A percentile compares a stretch with the other conserved stretches of the same genome.
Evolutionary conservation across 2,797 vertebrate genomes (phyloP).

Genomic region (Scolopax rusticola): DNA sequence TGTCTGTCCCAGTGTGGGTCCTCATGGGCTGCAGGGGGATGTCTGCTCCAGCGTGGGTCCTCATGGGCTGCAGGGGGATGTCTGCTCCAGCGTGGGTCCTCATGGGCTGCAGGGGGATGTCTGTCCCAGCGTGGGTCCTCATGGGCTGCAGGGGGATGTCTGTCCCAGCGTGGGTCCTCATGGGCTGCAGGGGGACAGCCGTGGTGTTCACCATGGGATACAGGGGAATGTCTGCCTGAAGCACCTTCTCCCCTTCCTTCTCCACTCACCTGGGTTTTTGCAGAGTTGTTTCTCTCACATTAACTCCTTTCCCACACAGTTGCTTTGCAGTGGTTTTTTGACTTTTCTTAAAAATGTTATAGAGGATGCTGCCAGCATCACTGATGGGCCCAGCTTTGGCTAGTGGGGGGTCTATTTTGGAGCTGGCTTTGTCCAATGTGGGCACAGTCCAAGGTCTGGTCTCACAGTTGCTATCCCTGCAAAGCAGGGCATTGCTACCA

Average conservation of each 20-base stretch:
- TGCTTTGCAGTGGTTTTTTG: neutral
- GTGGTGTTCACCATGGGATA: neutral
- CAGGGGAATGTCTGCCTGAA: neutral
- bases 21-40: neutral
- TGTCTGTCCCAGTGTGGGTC: too few relatives aligned
- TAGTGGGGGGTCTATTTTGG: accelerated
- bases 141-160: neutral
- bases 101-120: neutral
- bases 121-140: too few relatives aligned
- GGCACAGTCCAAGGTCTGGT: neutral
- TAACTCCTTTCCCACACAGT: neutral
- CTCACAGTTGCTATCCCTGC: too few relatives aligned
- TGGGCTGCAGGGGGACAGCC: neutral
- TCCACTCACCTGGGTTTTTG: neutral
- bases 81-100: neutral
- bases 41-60: neutral
- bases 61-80: neutral
- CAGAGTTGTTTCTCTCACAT: neutral
- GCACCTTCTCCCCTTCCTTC: neutral
- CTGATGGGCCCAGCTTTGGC: neutral
- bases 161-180: neutral
- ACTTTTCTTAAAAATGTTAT: neutral
- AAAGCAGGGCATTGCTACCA: neutral
- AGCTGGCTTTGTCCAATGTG: neutral
- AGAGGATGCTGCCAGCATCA: accelerated